Base-by-base conservation (phyloP, 2,113 vertebrate genomes). In the Ictalurus furcatus region DNA sequence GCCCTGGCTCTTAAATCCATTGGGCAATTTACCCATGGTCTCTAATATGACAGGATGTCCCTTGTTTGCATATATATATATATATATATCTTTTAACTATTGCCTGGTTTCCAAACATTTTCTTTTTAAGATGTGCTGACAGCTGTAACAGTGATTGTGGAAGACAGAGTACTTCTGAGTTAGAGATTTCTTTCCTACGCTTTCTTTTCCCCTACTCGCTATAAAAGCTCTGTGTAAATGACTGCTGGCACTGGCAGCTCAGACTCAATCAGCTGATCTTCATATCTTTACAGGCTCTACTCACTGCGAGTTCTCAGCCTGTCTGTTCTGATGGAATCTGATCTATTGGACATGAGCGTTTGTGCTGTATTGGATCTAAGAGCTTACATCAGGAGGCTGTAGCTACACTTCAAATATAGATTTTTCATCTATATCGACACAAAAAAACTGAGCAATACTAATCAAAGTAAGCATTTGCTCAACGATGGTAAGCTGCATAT, bases 331-430 rank as follows among this genome's bases (percentile, higher is more conserved):
- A 87, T 88, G 88, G 28, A 88, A 89, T 89, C 84, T 90, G 88
- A 92, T 90, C 88, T 85, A 65, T 84, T 86, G 73, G 86, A 80
- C 86, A 61, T 84, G 88, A 85, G 87, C 88, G 89, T 85, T 93
- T 92, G 91, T 88, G 84, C 74, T 89, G 56, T 90, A 83, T 87
- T 91, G 71, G 85, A 87, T 89, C 88, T 85, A 69, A 69, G 76
- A 54, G 54, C 88, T 91, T 78, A n/a, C 56, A 87, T 61, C 89
- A 83, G 85, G 90, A 90, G 59, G 85, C 88, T 44, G 61, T 88
- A 82, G 88, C 89, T 88, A 85, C 91, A 90, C 93, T 90, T 92
- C 88, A 89, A 92, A 92, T 94, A 94, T 95, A 88, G 93, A 95
- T 94, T 94, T 94, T 94, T 89, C 92, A 91, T 92, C 91, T 91